Percentiles rank a stretch among this genome's conserved stretches.
These are phyloP conservation scores for Rhea americana DNA, from an alignment of 2,113 vertebrate species.

Conservation along the genomic window DNA sequence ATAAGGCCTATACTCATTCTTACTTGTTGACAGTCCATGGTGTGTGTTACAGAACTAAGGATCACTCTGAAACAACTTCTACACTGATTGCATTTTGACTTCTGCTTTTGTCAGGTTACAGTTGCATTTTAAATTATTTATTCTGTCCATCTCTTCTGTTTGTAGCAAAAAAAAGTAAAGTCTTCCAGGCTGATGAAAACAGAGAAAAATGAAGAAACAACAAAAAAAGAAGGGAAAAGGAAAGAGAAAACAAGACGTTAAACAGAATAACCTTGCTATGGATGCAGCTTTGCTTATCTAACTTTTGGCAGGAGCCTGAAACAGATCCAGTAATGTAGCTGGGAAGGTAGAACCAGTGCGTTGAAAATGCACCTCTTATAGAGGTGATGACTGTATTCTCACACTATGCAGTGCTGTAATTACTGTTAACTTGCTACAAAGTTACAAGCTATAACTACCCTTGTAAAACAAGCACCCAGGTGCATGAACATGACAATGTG, in stretches of 20 bases:
- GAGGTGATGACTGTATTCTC: conserved; percentile 37
- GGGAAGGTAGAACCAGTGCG: neutral
- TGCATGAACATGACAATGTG: neutral
- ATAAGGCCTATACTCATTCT: neutral
- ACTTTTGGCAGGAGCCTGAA: neutral
- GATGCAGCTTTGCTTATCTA: conserved; percentile 3
- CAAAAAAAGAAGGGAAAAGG: conserved; percentile 84
- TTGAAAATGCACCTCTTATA: conserved; percentile 55
- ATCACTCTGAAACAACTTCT: neutral
- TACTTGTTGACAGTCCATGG: no score
- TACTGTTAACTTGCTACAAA: neutral
- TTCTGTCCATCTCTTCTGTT: neutral
- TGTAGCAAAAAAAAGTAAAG: conserved; percentile 88
- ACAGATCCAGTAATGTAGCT: neutral
- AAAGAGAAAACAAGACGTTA: conserved; percentile 81
- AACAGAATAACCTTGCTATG: conserved; percentile 13
- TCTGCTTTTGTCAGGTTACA: neutral
- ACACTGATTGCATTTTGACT: neutral
- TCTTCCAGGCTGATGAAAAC: conserved; percentile 80
- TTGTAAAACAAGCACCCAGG: neutral
- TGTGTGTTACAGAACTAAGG: no score
- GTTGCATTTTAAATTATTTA: neutral
- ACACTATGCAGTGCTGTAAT: neutral
- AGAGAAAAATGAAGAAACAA: conserved; percentile 81
- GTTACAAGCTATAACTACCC: neutral